Conservation (phyloP, 2,113 vertebrate genomes). For the Theristicus caerulescens region DNA sequence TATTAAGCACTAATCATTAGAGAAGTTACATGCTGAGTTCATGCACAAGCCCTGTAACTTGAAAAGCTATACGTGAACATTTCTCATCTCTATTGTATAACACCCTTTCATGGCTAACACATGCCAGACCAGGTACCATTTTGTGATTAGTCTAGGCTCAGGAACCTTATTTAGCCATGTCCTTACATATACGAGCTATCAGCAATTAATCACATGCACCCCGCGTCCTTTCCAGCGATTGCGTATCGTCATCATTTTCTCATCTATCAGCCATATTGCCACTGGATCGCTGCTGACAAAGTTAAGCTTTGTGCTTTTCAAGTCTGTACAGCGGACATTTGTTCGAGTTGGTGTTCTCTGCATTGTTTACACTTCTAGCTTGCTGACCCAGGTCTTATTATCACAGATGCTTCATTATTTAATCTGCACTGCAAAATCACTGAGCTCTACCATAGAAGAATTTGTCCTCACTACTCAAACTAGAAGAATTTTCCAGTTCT, state of each 20-base stretch:
- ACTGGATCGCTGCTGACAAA: neutral
- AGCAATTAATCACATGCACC: neutral
- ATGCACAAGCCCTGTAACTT: neutral
- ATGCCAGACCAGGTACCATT: neutral
- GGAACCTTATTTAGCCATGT: neutral
- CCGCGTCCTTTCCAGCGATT: neutral
- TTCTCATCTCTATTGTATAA: neutral
- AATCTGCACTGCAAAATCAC: neutral
- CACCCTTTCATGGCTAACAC: neutral
- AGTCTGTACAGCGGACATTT: neutral
- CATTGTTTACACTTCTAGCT: neutral
- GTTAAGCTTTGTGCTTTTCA: neutral
- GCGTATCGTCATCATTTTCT: fast-evolving
- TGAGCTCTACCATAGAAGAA: neutral
- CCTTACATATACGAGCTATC: neutral
- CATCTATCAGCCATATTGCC: neutral
- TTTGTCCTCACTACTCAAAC: neutral
- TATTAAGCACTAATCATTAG: neutral
- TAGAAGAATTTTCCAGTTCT: neutral
- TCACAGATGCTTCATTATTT: neutral
- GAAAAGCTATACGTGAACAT: neutral
- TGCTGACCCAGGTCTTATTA: neutral
- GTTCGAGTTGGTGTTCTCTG: neutral
- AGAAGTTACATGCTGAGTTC: neutral
- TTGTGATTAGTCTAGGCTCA: neutral